Percentiles rank a stretch among this genome's conserved stretches.
Conservation (phyloP, 2,888 invertebrate species). For the Apodemia hepburni region DNA sequence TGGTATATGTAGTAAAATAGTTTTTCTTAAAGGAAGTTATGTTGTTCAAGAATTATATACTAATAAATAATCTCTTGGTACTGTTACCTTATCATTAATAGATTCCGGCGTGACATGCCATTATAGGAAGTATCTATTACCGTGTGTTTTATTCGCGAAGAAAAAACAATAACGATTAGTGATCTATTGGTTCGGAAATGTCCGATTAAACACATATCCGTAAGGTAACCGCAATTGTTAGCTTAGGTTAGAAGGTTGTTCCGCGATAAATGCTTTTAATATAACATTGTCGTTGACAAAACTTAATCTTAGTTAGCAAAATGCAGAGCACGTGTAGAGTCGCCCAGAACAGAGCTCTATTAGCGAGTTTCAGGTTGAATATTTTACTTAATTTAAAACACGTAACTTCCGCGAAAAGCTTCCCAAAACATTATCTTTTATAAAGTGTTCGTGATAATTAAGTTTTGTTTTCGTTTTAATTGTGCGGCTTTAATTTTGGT, state of each 20-base stretch:
- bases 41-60: not conserved
- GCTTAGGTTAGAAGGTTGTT: conserved; percentile 48
- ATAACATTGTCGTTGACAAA: conserved; percentile 46
- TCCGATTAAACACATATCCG: conserved; percentile 23
- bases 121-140: conserved; percentile 24
- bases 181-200: conserved; percentile 31
- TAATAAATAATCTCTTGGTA: conserved; percentile 1
- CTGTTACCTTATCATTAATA: conserved; percentile 8
- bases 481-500: not conserved
- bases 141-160: not conserved
- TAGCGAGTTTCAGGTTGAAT: conserved; percentile 57
- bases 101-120: conserved; percentile 2
- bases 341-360: conserved; percentile 54
- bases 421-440: not conserved
- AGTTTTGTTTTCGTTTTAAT: not conserved
- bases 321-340: conserved; percentile 70
- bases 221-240: conserved; percentile 32
- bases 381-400: conserved; percentile 13
- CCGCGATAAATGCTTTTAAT: conserved; percentile 39
- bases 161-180: conserved; percentile 20
- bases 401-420: not conserved
- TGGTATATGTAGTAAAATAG: too few species aligned
- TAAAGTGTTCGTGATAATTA: not conserved
- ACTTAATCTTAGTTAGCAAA: conserved; percentile 57
- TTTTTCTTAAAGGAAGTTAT: not conserved